These are phyloP conservation scores for Encarsia formosa DNA, from an alignment of 2,888 invertebrate genomes.

Conservation along the genomic window DNA sequence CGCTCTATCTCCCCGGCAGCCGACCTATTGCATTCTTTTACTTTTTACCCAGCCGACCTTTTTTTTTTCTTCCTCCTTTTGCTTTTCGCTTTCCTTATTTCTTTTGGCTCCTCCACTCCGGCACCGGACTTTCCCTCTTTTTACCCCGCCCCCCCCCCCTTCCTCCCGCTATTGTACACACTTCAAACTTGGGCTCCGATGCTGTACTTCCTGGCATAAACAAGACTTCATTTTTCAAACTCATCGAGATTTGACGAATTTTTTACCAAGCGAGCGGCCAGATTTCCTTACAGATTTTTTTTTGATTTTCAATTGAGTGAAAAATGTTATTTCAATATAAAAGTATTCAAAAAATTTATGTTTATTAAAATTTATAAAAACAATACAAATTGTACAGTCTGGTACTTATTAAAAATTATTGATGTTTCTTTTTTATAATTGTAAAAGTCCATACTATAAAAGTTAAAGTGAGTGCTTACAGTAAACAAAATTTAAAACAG, in stretches of 20 bases:
- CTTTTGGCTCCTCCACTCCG: neutral
- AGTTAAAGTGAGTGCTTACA: too few species aligned
- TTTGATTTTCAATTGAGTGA: too few species aligned
- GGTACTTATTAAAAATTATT: too few species aligned
- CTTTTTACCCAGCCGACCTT: slow-evolving; percentile 1
- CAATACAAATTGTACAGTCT: too few species aligned
- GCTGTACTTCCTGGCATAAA: slow-evolving; percentile 9
- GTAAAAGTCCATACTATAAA: too few species aligned
- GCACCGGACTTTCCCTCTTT: neutral
- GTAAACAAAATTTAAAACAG: too few species aligned
- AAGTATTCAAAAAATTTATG: too few species aligned
- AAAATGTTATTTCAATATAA: too few species aligned
- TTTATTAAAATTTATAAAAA: too few species aligned
- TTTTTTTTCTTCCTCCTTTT: neutral
- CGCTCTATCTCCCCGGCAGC: neutral
- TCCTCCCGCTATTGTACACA: slow-evolving; percentile 6
- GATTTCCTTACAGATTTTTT: too few species aligned
- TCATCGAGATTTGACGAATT: slow-evolving; percentile 7
- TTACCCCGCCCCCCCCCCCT: neutral
- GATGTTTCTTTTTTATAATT: too few species aligned
- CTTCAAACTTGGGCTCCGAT: slow-evolving; percentile 2
- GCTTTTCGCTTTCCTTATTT: neutral
- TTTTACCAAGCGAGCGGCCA: too few species aligned
- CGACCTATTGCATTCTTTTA: slow-evolving; percentile 3
- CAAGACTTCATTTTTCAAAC: slow-evolving; percentile 1